Base-by-base conservation (phyloP, 2,797 vertebrate genomes). In the Uromys caudimaculatus region DNA sequence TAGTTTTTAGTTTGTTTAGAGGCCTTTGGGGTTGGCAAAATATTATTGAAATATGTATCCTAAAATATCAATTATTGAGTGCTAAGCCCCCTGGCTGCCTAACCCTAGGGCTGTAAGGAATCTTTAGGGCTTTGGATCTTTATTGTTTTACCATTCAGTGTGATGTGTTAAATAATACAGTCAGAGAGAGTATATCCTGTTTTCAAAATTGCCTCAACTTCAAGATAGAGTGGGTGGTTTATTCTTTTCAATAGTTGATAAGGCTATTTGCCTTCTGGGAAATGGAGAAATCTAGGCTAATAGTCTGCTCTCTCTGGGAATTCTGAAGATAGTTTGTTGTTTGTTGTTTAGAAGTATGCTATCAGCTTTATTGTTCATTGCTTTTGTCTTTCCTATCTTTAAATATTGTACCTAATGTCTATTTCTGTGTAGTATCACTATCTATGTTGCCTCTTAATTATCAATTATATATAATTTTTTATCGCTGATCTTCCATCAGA, bases 1-100 rank as follows among this genome's bases (percentile, higher is more conserved):
- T 50, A 60, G 69, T 69, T 96, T 77, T 71, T 90, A 73, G 35
- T 75, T 79, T 96, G 44, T 60, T 92, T 81, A 56, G 44, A 88
- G n/a, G 29, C 8, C 17, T 69, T n/a, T 32, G 21, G 19, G 35
- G 2, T 47, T 82, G 62, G n/a, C 32, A 89, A 87, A 79, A n/a
- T 81, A 71, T 35, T 85, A n/a, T 86, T 86, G 60, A 94, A 82
- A 81, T 86, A 29, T 85, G 35, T 41, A 85, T 93, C n/a, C 71
- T 84, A 88, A 88, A 89, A 58, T 35, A 90, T 58, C 54, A 88
- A 56, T 11, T 44, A 29, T 58, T 38, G 7, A 86, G 82, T 64
- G 38, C 77, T 50, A 77, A 92, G 41, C 17, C 35, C 24, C 12
- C 32, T 21, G 67, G 84, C 81, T 94, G 50, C 21, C 69, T 52